Evolutionary conservation across 2,888 invertebrate genomes (phyloP), one percentile per base, ranked within the genome.

Genomic region (Notocelia uddmanniana): DNA sequence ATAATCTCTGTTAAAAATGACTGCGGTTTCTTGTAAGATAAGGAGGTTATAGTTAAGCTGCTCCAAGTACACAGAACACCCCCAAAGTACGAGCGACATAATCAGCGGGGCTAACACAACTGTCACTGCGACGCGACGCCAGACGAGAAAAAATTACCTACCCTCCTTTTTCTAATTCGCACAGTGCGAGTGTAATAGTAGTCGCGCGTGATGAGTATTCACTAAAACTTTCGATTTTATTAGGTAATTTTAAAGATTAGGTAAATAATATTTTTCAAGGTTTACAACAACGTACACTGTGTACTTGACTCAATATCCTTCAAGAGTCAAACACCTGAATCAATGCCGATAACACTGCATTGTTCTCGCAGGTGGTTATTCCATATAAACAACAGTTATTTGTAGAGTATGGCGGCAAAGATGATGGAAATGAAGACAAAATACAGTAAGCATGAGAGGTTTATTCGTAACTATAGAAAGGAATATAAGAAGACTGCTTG

Each of bases 331-430:
- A 55, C 66, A 71, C 71, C 59, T 67, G 66, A 45, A 34, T 45
- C 34, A 67, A 66, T 21, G 45, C n/a, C n/a, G 21, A 23, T 45
- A 54, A 52, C 62, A 55, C 6, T 10, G 18, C 52, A 71, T 71
- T 71, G 71, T 71, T 71, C 66, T 54, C 54, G n/a, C 71, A 71
- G 66, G 66, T 71, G 71, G 45, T 26, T 23, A n/a, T 19, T 70
- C 59, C 52, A 59, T 52, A 70, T 26, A 45, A 66, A 59, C 26
- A 66, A 59, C 59, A 23, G 15, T 54, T 66, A 45, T 21, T 19
- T 15, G 13, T 41, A 23, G 41, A 41, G 26, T 31, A n/a, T 59
- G 52, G 3, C 59, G 15, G 45, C 11, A 55, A 58, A 23, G 41
- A 26, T 13, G 19, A 41, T 11, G 19, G 6, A n/a, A 19, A 67